A percentile compares a stretch with the other conserved stretches of the same genome.
phyloP scores from a whole-genome alignment of 2,888 invertebrate genomes.

The Ctena decussata region DNA sequence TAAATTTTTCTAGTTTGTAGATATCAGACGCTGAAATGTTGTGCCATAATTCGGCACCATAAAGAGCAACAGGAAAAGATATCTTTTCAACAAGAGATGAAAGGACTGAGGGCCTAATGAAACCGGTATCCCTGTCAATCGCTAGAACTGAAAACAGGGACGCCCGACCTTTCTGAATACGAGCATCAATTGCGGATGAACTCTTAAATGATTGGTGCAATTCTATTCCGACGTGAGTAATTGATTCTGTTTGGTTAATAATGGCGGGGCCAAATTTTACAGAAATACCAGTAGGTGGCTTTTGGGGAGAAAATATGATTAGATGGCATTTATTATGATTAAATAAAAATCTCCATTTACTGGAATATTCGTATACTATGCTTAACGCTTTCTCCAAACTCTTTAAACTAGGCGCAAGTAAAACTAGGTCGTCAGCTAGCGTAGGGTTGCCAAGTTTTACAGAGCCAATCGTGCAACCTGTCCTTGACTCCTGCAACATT shows the following conservation, averaged over 20 bases:
- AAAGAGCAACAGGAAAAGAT: neutral
- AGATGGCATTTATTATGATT: neutral
- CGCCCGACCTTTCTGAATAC: neutral
- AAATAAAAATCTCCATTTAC: neutral
- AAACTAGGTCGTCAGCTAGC: conserved; percentile 16
- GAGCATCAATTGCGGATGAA: neutral
- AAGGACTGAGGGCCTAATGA: neutral
- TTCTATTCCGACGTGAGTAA: conserved; percentile 19
- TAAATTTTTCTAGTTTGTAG: neutral
- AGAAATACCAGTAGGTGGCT: neutral
- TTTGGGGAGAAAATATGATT: neutral
- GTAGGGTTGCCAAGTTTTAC: conserved; percentile 25
- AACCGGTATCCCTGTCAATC: neutral
- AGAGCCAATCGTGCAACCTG: neutral
- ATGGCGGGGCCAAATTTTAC: neutral
- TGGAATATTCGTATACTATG: conserved; percentile 4
- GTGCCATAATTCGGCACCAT: neutral
- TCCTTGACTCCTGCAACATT: neutral
- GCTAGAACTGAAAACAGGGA: conserved; percentile 9
- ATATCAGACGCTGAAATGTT: neutral
- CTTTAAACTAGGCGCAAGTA: neutral
- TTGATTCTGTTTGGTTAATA: neutral
- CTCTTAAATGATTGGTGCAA: neutral
- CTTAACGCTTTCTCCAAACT: neutral
- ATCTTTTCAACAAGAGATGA: neutral